Conservation (phyloP, 2,888 invertebrate species). For the Tachina lurida region DNA sequence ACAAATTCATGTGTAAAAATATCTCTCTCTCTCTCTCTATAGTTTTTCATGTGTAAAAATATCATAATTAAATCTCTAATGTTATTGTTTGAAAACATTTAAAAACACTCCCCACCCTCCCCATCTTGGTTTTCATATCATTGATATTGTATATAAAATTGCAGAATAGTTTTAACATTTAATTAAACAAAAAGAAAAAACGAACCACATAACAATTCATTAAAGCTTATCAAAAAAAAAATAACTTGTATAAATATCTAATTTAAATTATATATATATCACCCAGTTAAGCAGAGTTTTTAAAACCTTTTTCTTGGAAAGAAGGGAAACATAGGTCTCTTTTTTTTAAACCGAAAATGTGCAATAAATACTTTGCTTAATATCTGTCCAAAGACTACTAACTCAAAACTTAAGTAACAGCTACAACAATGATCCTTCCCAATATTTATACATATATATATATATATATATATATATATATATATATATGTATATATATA, state of each 20-base stretch:
- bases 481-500: slow-evolving; percentile 2
- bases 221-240: not conserved
- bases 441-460: slow-evolving; percentile 9
- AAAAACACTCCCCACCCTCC: not conserved
- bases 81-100: not conserved
- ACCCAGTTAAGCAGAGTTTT: slow-evolving; percentile 20
- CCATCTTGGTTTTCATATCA: slow-evolving; percentile 31
- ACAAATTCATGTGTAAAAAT: slow-evolving; percentile 9
- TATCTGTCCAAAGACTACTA: slow-evolving; percentile 37
- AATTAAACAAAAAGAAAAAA: slow-evolving; percentile 25
- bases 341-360: not conserved
- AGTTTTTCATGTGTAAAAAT: slow-evolving; percentile 22
- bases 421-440: slow-evolving; percentile 28
- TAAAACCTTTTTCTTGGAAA: not conserved
- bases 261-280: not conserved
- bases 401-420: slow-evolving; percentile 31
- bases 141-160: slow-evolving; percentile 70
- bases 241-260: slow-evolving; percentile 6
- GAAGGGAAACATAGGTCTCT: not conserved
- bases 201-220: slow-evolving; percentile 33
- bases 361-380: slow-evolving; percentile 32
- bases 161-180: slow-evolving; percentile 61
- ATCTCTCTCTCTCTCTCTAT: not conserved
- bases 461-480: not conserved
- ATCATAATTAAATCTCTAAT: not conserved